phyloP scores from a whole-genome alignment of 1,140 invertebrate genomes.

The Papilio aristodemus region DNA sequence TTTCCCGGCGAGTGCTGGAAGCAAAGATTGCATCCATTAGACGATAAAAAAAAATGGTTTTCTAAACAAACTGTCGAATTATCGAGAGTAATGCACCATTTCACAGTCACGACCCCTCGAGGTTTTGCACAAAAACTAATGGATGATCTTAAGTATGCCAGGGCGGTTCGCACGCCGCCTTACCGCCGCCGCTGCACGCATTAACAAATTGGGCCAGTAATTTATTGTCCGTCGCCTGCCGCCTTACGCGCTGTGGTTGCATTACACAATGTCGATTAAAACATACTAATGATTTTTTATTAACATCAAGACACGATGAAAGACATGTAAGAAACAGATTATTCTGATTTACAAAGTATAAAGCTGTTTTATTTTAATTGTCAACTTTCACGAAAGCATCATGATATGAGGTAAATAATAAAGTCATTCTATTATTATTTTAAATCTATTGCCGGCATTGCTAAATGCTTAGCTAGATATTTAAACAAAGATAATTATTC shows the following conservation, averaged over 20 bases:
- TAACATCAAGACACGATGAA: neutral
- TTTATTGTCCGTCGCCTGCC: constrained; percentile 25
- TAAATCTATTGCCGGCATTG: too few species aligned
- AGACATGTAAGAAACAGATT: too few species aligned
- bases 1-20: constrained; percentile 33
- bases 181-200: constrained; percentile 50
- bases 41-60: constrained; percentile 46
- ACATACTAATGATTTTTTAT: neutral
- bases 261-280: neutral
- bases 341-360: too few species aligned
- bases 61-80: constrained; percentile 61
- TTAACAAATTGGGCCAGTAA: constrained; percentile 64
- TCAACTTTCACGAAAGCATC: too few species aligned
- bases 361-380: too few species aligned
- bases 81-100: constrained; percentile 66
- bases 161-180: constrained; percentile 65
- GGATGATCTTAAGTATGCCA: constrained; percentile 62
- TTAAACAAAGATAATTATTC: too few species aligned
- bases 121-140: constrained; percentile 67
- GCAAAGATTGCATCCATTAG: constrained; percentile 54
- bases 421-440: too few species aligned
- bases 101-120: constrained; percentile 70
- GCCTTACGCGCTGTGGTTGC: neutral
- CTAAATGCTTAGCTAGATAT: too few species aligned
- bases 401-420: too few species aligned